Conservation (phyloP, 2,113 vertebrate species). For the Scatophagus argus region DNA sequence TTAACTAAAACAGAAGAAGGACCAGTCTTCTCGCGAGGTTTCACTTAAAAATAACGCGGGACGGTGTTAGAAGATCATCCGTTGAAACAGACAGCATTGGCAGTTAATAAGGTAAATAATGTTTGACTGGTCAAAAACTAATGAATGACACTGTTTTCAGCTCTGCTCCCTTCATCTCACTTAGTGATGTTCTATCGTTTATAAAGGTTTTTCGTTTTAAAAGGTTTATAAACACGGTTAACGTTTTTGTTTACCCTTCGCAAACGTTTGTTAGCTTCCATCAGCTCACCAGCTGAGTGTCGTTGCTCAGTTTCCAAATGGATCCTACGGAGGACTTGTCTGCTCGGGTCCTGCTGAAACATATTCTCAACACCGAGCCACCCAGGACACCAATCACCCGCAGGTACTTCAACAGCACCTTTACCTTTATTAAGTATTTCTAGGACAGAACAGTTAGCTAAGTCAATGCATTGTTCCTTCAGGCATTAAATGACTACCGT, state of each 20-base stretch:
- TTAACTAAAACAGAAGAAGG: neutral
- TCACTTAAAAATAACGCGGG: conserved; percentile 70
- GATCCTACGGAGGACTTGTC: conserved; percentile 79
- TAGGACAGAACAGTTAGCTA: neutral
- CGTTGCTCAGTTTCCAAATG: conserved; percentile 55
- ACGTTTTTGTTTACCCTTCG: neutral
- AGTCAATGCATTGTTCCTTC: neutral
- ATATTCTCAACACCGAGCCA: conserved; percentile 73
- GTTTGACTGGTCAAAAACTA: neutral
- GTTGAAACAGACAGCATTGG: neutral
- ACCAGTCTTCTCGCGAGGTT: conserved; percentile 37
- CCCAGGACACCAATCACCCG: conserved; percentile 77
- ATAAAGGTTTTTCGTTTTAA: no score
- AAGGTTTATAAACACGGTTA: no score
- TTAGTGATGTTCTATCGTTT: no score
- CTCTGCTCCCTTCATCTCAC: neutral
- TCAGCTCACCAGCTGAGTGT: conserved; percentile 6
- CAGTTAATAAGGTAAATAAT: rapidly evolving
- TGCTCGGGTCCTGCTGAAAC: conserved; percentile 76
- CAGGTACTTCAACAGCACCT: conserved; percentile 37
- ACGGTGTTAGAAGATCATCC: neutral
- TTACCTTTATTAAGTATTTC: neutral
- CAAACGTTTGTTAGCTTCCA: neutral
- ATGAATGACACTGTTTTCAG: neutral
- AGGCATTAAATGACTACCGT: no score